Percentiles rank a stretch among this genome's conserved stretches.
These are phyloP conservation scores for Callinectes sapidus DNA, from an alignment of 2,888 invertebrate genomes.

Conservation along the genomic window DNA sequence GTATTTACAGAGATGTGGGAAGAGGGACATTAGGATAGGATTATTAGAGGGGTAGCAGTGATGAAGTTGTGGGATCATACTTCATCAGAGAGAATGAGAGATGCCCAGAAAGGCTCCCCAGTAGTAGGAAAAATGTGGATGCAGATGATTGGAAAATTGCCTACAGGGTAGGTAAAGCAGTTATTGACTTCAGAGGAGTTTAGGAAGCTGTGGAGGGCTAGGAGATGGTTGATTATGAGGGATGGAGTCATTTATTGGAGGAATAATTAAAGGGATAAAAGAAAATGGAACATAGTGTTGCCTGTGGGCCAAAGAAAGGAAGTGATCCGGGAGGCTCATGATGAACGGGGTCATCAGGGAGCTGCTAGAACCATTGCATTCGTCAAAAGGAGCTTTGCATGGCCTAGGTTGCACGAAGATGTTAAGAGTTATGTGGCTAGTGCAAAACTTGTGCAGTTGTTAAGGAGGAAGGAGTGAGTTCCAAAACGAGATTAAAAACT, in stretches of 20 bases:
- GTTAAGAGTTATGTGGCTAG: neutral
- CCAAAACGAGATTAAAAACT: neutral
- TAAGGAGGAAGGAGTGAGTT: neutral
- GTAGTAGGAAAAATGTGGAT: slow-evolving; percentile 36
- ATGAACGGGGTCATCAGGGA: slow-evolving; percentile 40
- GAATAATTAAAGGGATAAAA: neutral
- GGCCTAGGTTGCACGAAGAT: slow-evolving; percentile 24
- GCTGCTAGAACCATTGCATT: slow-evolving; percentile 20
- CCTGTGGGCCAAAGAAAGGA: slow-evolving; percentile 5
- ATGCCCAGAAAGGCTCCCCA: neutral
- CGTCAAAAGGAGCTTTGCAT: slow-evolving; percentile 31
- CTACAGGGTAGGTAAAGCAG: neutral
- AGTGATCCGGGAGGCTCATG: slow-evolving; percentile 16
- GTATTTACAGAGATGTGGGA: neutral
- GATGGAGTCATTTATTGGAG: slow-evolving; percentile 41
- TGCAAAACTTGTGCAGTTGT: slow-evolving; percentile 14
- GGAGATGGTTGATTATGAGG: slow-evolving; percentile 37
- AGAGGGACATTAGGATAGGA: neutral
- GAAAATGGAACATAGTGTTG: slow-evolving; percentile 14
- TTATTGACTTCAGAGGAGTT: neutral
- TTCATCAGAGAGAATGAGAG: neutral
- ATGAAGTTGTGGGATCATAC: neutral
- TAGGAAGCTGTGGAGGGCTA: slow-evolving; percentile 34
- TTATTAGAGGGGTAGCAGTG: neutral
- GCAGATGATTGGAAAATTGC: slow-evolving; percentile 6